Base-by-base conservation (phyloP, 2,113 vertebrate species). In the Elephantulus edwardii region DNA sequence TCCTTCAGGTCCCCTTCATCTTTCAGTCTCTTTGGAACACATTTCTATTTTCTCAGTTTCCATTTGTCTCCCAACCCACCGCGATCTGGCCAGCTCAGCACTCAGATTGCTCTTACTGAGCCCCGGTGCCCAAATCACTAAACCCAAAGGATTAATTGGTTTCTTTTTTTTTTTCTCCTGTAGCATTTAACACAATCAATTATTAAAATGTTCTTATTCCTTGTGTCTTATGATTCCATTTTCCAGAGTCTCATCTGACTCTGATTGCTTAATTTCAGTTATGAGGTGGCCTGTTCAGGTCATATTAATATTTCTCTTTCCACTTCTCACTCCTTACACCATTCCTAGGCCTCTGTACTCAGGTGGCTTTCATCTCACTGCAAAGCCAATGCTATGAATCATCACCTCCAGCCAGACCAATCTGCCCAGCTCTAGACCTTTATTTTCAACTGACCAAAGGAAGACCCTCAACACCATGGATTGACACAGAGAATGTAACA, bases 1-100 rank as follows among this genome's bases (percentile, higher is more conserved):
- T 11, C 14, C 5, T 24, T 33, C 30, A 2, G 5, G 11, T 7
- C 13, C 13, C 20, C 4, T 0, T 16, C 19, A 24, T 6, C 7
- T 38, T 72, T 48, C 56, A 22, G 0, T 28, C 33, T 62, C 50
- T 83, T 40, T 38, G 56, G 33, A 28, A 13, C 48, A 10, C 1
- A 0, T 6, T 62, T 44, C 64, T 7, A 11, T 54, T 60, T 64
- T 52, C 87, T 52, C 76, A 28, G 44, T 46, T 60, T 40, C 26
- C 35, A 8, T 30, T 48, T 70, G 30, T 38, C 40, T 44, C 86
- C 26, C 17, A 19, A 2, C 33, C 13, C n/a, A 35, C 33, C 17
- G 52, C n/a, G 8, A 2, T 17, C 28, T 30, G 52, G 26, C 42
- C 46, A 48, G 33, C 10, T 4, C 30, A 3, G 22, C 16, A 1